Conservation (phyloP, 2,113 vertebrate species). For the Vidua macroura region DNA sequence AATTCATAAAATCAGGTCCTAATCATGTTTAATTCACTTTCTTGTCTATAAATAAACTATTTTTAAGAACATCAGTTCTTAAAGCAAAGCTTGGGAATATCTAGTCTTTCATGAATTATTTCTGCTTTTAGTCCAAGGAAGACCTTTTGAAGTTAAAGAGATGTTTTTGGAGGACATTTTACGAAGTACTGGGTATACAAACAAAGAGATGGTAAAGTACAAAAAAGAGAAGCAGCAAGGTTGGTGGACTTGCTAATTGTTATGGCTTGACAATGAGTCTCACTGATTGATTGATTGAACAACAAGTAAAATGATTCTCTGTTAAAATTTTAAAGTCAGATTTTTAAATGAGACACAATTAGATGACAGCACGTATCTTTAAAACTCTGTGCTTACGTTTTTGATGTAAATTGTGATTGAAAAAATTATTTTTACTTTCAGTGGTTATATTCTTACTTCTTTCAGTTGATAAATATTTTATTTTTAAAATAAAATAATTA, state of each 20-base stretch:
- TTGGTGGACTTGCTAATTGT: conserved; percentile 50
- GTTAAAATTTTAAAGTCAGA: not conserved
- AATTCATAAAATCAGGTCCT: not conserved
- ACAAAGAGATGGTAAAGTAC: conserved; percentile 83
- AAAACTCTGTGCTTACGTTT: not conserved
- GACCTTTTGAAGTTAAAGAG: conserved; percentile 90
- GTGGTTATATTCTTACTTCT: not conserved
- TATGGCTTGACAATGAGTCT: not conserved
- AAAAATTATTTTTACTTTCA: not conserved
- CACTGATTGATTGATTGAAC: not conserved
- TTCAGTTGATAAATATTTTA: not conserved
- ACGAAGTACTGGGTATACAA: conserved; percentile 83
- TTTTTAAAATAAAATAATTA: not conserved
- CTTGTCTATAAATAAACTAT: not conserved
- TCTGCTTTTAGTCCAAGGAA: conserved; percentile 83
- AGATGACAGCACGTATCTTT: not conserved
- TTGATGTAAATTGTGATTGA: not conserved
- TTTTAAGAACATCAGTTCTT: not conserved
- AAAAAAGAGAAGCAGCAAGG: conserved; percentile 86
- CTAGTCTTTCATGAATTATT: not conserved
- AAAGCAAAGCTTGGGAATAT: not conserved
- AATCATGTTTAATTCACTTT: not conserved
- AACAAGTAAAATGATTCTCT: not conserved
- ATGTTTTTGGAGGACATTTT: conserved; percentile 94
- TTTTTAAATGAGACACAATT: not conserved